Base-by-base conservation (phyloP, 2,113 vertebrate genomes). In the Hypocryptadius cinnamomeus region DNA sequence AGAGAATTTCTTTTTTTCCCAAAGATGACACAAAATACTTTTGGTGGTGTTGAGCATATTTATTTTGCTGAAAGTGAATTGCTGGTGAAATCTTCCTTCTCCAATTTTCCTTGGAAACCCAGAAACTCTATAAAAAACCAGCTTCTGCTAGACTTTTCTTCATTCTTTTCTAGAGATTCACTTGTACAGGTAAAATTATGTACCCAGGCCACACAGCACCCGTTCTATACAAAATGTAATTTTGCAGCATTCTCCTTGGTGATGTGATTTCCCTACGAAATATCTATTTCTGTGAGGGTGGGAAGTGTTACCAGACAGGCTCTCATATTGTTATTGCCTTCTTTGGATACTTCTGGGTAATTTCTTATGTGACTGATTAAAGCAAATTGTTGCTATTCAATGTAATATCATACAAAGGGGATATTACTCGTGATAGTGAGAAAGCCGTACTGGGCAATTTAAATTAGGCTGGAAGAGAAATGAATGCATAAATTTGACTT, bases 391-490 rank as follows among this genome's bases (percentile, higher is more conserved):
- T 57, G 42, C n/a, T 87, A 35, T 57, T 61, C 85, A 45, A n/a
- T 25, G 2, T 53, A 31, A 8, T 44, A 24, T 0, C 1, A 5
- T 60, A 61, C 27, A 48, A 44, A 57, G 8, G 2, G 14, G 7
- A 3, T 40, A 50, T 42, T 40, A 45, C 13, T n/a, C 33, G 15
- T 2, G 4, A 22, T 61, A 42, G 18, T 2, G 6, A 70, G 27
- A 73, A 60, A 87, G n/a, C 30, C 0, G 0, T 42, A 15, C 35
- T 11, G 25, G 40, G n/a, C 22, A 53, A 86, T 54, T 56, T 30
- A 83, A 80, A 80, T 65, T 33, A 48, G 23, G 23, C 1, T 70
- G 17, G 30, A 91, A 83, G 28, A 73, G 6, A 73, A 86, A 78
- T 56, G 19, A 69, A 10, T 24, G 40, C 11, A 0, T 39, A 8